Conservation (phyloP, 2,113 vertebrate genomes). For the Callaeas wilsoni region DNA sequence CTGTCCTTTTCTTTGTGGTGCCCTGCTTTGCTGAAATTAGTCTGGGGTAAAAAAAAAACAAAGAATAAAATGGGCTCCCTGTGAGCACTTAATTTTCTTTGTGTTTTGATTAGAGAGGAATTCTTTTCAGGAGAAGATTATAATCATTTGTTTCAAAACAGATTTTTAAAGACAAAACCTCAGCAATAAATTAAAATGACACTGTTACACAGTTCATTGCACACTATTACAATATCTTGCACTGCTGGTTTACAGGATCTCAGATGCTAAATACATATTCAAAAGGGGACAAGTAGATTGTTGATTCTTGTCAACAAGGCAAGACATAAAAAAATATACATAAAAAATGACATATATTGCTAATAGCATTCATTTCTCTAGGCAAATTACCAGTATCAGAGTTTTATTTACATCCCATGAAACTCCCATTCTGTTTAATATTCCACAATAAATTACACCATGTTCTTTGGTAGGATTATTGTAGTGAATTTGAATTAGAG, state of each 20-base stretch:
- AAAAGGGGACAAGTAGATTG: not conserved
- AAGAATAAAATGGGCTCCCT: not conserved
- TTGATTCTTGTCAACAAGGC: constrained; percentile 8
- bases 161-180: constrained; percentile 21
- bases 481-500: not conserved
- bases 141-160: constrained; percentile 2
- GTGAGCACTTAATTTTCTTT: not conserved
- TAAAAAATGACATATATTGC: not conserved
- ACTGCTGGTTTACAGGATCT: not conserved
- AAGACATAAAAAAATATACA: not conserved
- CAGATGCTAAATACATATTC: not conserved
- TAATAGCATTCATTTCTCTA: not conserved
- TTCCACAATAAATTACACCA: not conserved
- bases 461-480: not conserved
- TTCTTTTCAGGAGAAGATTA: not conserved
- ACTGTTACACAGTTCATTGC: constrained; percentile 2
- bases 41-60: not conserved
- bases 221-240: not conserved
- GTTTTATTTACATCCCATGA: constrained; percentile 18
- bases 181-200: not conserved
- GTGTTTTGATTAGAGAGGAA: not conserved
- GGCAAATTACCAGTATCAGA: not conserved
- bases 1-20: not conserved
- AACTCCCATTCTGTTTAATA: constrained; percentile 21
- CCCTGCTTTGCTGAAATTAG: not conserved